These are phyloP conservation scores for Camponotus floridanus DNA, from an alignment of 1,140 invertebrate genomes.

Conservation along the genomic window DNA sequence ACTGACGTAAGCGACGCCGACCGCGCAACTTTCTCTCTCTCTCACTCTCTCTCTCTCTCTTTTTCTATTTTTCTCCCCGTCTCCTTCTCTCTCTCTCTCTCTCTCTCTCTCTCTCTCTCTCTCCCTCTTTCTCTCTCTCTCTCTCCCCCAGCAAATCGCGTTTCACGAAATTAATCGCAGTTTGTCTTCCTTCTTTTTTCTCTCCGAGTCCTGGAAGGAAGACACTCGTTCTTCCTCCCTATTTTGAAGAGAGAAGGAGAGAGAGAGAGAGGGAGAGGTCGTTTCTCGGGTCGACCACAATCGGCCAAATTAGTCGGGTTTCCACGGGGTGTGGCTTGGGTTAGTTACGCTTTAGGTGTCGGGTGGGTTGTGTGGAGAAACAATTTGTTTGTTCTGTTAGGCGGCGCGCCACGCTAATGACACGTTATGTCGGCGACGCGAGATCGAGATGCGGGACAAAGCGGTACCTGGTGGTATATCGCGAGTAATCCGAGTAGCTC, in stretches of 20 bases:
- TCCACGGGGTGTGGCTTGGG: constrained; percentile 67
- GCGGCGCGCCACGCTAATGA: constrained; percentile 74
- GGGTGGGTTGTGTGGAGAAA: constrained; percentile 65
- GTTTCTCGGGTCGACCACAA: constrained; percentile 62
- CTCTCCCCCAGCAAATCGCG: constrained; percentile 45
- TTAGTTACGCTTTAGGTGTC: constrained; percentile 70
- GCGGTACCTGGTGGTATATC: constrained; percentile 27
- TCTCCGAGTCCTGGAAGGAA: neutral
- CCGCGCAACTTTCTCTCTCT: constrained; percentile 16
- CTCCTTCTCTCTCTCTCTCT: neutral
- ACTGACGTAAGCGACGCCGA: constrained; percentile 48
- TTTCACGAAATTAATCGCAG: constrained; percentile 57
- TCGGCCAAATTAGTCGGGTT: constrained; percentile 70
- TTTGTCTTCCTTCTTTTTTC: constrained; percentile 25
- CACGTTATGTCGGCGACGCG: constrained; percentile 74
- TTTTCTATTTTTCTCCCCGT: neutral
- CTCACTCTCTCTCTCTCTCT: neutral
- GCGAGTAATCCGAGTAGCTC: constrained; percentile 54
- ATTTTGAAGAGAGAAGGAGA: constrained; percentile 16
- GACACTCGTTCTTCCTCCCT: neutral
- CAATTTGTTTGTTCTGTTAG: constrained; percentile 78
- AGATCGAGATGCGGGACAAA: constrained; percentile 42
- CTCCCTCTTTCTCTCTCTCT: neutral
- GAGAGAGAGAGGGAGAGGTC: constrained; percentile 16
- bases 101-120: constrained; percentile 17